Evolutionary conservation across 2,888 invertebrate species (phyloP).

Genomic region (Acleris cristana): DNA sequence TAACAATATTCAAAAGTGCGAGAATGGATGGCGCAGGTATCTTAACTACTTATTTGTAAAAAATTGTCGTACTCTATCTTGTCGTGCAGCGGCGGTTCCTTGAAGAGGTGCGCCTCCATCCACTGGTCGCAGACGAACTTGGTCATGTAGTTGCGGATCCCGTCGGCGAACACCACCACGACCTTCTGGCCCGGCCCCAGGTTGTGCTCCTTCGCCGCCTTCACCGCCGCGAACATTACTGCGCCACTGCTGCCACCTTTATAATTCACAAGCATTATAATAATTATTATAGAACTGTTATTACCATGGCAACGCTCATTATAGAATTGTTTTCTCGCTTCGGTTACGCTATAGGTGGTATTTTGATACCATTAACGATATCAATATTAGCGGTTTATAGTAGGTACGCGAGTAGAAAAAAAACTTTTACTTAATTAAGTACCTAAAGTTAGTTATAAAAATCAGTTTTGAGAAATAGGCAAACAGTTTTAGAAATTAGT

Average conservation of each 20-base stretch:
- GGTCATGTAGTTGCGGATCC: slow-evolving; percentile 97
- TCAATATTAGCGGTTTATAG: too few relatives aligned
- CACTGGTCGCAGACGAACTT: slow-evolving; percentile 96
- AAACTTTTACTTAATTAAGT: too few relatives aligned
- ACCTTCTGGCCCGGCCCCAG: slow-evolving; percentile 90
- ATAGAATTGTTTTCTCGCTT: too few relatives aligned
- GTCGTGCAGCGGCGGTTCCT: slow-evolving; percentile 56
- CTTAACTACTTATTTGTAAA: not conserved
- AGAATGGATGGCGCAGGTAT: not conserved
- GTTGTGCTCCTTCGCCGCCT: slow-evolving; percentile 88
- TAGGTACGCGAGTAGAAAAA: too few relatives aligned
- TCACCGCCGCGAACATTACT: slow-evolving; percentile 88
- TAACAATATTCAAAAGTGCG: not conserved
- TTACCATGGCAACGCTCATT: too few relatives aligned
- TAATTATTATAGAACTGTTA: too few relatives aligned
- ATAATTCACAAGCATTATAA: not conserved
- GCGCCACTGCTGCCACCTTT: slow-evolving; percentile 95
- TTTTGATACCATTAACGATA: too few relatives aligned
- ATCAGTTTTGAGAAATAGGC: too few relatives aligned
- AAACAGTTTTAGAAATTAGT: too few relatives aligned
- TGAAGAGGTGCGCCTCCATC: slow-evolving; percentile 92
- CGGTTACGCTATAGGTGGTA: too few relatives aligned
- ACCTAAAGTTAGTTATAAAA: too few relatives aligned
- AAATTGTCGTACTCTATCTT: slow-evolving; percentile 48
- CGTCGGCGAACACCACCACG: slow-evolving; percentile 93